A percentile compares a stretch with the other conserved stretches of the same genome.
Evolutionary conservation across 2,797 vertebrate species (phyloP).

Genomic region (Tapirus indicus): DNA sequence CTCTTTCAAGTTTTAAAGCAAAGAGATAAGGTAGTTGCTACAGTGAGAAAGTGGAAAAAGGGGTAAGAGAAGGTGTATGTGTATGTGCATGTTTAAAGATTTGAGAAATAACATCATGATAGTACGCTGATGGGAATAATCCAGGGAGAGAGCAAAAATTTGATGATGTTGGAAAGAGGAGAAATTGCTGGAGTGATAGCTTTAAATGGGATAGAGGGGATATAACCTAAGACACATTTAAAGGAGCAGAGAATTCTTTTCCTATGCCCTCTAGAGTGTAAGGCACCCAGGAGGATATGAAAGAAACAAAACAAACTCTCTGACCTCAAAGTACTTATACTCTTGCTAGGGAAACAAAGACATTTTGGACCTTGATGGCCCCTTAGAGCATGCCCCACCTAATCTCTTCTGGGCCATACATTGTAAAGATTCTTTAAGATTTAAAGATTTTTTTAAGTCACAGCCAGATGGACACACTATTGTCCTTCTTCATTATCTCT

Average conservation of each 20-base stretch:
- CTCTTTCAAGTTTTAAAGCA: conserved; percentile 6
- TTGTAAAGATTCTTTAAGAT: neutral
- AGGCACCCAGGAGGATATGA: neutral
- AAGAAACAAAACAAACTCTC: neutral
- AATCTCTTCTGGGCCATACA: neutral
- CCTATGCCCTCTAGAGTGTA: neutral
- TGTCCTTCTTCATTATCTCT: neutral
- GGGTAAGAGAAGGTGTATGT: neutral
- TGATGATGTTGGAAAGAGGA: neutral
- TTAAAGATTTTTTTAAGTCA: neutral
- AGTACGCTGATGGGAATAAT: neutral
- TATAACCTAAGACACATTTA: neutral
- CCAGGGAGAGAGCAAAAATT: neutral
- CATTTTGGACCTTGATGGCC: neutral
- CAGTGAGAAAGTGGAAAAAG: neutral
- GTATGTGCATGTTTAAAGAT: neutral
- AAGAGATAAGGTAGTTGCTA: neutral
- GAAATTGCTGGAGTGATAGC: neutral
- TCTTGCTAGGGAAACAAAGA: neutral
- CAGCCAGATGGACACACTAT: neutral
- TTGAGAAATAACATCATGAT: neutral
- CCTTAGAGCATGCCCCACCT: neutral
- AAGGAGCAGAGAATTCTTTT: neutral
- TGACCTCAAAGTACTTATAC: neutral
- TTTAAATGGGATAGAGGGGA: neutral